Evolutionary conservation across 2,113 vertebrate species (phyloP).

Genomic region (Lophochroa leadbeateri): DNA sequence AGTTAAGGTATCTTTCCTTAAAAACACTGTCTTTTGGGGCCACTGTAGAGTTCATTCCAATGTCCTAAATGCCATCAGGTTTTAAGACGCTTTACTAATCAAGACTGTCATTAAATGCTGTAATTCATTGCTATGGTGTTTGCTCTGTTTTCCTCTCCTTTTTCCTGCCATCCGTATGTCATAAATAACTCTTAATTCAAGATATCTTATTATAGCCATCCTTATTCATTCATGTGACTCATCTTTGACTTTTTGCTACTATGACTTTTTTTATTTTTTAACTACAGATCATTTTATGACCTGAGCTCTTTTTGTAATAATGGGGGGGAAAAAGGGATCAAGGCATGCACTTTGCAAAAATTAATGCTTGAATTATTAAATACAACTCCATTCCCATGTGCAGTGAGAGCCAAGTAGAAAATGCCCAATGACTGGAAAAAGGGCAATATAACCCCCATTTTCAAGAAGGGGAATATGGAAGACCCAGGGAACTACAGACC

Average conservation of each 20-base stretch:
- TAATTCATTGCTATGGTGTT: background rate
- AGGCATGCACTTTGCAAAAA: background rate
- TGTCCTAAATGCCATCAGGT: background rate
- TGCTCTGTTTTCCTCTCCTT: background rate
- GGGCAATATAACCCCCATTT: no score
- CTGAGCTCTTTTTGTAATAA: background rate
- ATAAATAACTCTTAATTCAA: background rate
- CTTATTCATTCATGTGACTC: background rate
- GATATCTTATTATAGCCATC: background rate
- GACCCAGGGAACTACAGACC: no score
- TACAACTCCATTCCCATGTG: background rate
- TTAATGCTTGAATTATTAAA: conserved; percentile 48
- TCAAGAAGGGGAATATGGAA: no score
- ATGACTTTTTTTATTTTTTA: background rate
- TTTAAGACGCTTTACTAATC: background rate
- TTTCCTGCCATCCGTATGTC: background rate
- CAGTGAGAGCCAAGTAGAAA: conserved; percentile 9
- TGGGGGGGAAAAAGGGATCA: background rate
- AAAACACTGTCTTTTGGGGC: background rate
- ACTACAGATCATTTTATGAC: background rate
- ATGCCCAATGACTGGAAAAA: no score
- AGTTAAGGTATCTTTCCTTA: background rate
- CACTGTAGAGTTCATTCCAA: background rate
- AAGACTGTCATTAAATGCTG: background rate
- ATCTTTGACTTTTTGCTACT: background rate